These are phyloP conservation scores for Drosophila helvetica DNA, from an alignment of 2,888 invertebrate species.

Conservation along the genomic window DNA sequence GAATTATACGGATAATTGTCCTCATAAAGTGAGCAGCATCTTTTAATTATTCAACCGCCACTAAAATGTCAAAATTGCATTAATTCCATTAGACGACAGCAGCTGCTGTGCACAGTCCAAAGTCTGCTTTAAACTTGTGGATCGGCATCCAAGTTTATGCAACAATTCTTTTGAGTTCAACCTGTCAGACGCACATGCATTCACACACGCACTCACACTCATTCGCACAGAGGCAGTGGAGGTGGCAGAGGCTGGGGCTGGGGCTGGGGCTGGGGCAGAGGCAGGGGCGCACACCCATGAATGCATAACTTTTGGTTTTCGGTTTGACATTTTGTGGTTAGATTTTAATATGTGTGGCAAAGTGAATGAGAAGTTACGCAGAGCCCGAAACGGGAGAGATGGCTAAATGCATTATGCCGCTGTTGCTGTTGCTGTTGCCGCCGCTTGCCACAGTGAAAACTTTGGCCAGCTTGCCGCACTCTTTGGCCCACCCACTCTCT, in stretches of 20 bases:
- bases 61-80: not conserved
- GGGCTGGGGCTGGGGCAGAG: not conserved
- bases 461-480: slow-evolving; percentile 15
- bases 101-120: slow-evolving; percentile 4
- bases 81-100: not conserved
- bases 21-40: not conserved
- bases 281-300: not conserved
- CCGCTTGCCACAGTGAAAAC: slow-evolving; percentile 37
- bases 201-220: slow-evolving; percentile 1
- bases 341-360: slow-evolving; percentile 71
- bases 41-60: not conserved
- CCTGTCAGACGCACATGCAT: slow-evolving; percentile 56
- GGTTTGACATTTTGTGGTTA: slow-evolving; percentile 76
- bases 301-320: slow-evolving; percentile 73
- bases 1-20: not conserved
- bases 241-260: not conserved
- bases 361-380: slow-evolving; percentile 67
- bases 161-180: slow-evolving; percentile 54
- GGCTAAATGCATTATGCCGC: slow-evolving; percentile 33
- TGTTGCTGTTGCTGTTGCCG: slow-evolving; percentile 23
- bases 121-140: not conserved
- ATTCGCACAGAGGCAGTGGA: slow-evolving; percentile 38
- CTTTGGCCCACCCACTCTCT: not conserved
- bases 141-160: slow-evolving; percentile 67
- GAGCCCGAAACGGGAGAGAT: slow-evolving; percentile 34